Percentiles rank a stretch among this genome's conserved stretches.
These are phyloP conservation scores for Chalcosyrphus nemorum DNA, from an alignment of 2,888 invertebrate species.

Conservation along the genomic window DNA sequence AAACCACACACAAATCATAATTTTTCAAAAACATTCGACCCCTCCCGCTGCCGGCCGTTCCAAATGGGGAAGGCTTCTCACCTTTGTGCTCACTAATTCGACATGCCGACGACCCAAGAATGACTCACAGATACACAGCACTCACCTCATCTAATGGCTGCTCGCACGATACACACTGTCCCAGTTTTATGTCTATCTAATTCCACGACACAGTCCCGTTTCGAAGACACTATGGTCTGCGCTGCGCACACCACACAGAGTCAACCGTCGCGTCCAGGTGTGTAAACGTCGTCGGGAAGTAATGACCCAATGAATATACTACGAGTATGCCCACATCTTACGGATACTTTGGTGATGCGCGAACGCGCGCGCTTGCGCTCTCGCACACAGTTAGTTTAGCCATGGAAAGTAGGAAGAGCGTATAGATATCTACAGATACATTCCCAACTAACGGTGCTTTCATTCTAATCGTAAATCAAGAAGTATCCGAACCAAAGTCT, in stretches of 20 bases:
- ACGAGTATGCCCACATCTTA: constrained; percentile 56
- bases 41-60: not conserved
- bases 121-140: constrained; percentile 53
- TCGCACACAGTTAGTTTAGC: constrained; percentile 43
- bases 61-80: constrained; percentile 51
- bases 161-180: constrained; percentile 30
- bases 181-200: constrained; percentile 47
- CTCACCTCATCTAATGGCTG: not conserved
- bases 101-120: constrained; percentile 60
- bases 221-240: constrained; percentile 62
- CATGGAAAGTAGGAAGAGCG: constrained; percentile 40
- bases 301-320: constrained; percentile 71
- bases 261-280: constrained; percentile 48
- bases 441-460: constrained; percentile 69
- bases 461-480: constrained; percentile 72
- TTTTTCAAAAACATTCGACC: not conserved
- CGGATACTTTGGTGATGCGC: constrained; percentile 6
- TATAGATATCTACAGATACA: constrained; percentile 3
- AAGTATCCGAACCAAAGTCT: constrained; percentile 57
- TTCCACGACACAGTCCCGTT: constrained; percentile 62
- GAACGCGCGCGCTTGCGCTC: no score
- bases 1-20: constrained; percentile 48
- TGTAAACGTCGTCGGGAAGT: constrained; percentile 40
- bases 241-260: constrained; percentile 3
- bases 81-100: constrained; percentile 65